A percentile compares a stretch with the other conserved stretches of the same genome.
Conservation (phyloP, 2,888 invertebrate genomes). For the Morpho helenor region DNA sequence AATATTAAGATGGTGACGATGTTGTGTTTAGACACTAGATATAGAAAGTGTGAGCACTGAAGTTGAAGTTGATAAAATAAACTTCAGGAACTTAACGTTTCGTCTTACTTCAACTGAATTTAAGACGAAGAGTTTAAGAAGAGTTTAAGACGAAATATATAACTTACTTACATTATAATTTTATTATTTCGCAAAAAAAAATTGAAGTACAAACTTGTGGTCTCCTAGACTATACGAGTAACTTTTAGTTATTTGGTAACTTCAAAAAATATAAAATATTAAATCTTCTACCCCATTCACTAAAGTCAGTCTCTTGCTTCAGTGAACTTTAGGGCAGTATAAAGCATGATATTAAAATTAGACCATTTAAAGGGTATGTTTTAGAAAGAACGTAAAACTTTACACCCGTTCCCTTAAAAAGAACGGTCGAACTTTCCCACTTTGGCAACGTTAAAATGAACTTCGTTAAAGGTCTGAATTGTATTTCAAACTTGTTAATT, state of each 20-base stretch:
- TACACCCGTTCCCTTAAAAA: slow-evolving; percentile 49
- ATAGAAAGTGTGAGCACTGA: too few species aligned
- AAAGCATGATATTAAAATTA: slow-evolving; percentile 18
- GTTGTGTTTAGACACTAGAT: too few species aligned
- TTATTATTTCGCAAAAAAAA: too few species aligned
- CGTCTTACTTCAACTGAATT: too few species aligned
- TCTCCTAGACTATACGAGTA: slow-evolving; percentile 7
- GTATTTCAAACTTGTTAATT: slow-evolving; percentile 75
- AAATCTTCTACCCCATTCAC: slow-evolving; percentile 35
- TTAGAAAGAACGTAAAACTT: slow-evolving; percentile 60
- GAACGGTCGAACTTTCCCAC: slow-evolving; percentile 64
- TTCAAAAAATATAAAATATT: slow-evolving; percentile 53
- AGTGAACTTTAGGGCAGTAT: slow-evolving; percentile 11
- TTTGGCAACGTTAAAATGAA: slow-evolving; percentile 69
- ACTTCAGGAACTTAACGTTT: too few species aligned
- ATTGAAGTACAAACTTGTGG: neutral
- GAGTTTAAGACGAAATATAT: too few species aligned
- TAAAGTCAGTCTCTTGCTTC: slow-evolving; percentile 23
- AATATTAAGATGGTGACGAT: too few species aligned
- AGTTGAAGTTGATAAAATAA: too few species aligned
- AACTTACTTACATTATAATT: too few species aligned
- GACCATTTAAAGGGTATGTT: slow-evolving; percentile 40
- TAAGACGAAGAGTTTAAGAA: too few species aligned
- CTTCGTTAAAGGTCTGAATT: slow-evolving; percentile 70
- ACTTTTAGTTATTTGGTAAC: slow-evolving; percentile 58